Percentiles rank a stretch among this genome's conserved stretches.
Conservation (phyloP, 2,113 vertebrate genomes). For the Odontesthes bonariensis region DNA sequence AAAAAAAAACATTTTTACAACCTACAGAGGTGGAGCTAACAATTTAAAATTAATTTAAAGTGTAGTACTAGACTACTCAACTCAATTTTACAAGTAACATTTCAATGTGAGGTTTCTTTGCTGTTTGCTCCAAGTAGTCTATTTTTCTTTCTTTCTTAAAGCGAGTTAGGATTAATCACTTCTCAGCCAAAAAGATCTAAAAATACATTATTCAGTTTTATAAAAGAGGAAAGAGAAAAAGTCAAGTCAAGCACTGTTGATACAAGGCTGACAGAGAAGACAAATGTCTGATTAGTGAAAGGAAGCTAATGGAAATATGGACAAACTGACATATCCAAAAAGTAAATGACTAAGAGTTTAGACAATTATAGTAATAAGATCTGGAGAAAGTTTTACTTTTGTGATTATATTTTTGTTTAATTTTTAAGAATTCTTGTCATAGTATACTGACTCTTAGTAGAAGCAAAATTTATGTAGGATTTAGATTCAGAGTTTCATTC, state of each 20-base stretch:
- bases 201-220: neutral
- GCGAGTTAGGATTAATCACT: too few relatives aligned
- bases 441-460: neutral
- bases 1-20: too few relatives aligned
- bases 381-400: neutral
- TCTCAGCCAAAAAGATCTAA: too few relatives aligned
- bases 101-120: too few relatives aligned
- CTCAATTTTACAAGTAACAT: too few relatives aligned
- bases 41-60: too few relatives aligned
- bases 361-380: neutral
- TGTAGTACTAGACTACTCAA: too few relatives aligned
- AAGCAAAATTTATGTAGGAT: constrained; percentile 17
- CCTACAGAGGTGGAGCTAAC: too few relatives aligned
- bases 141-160: too few relatives aligned
- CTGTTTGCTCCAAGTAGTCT: too few relatives aligned
- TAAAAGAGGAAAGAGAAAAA: neutral
- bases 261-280: neutral
- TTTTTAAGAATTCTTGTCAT: too few relatives aligned
- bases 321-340: neutral
- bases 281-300: neutral
- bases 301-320: neutral
- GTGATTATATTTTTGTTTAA: neutral
- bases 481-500: neutral
- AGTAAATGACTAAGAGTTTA: too few relatives aligned
- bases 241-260: neutral